Percentiles rank a stretch among this genome's conserved stretches.
phyloP scores from a whole-genome alignment of 2,113 vertebrate genomes.

The Ctenodactylus gundi region DNA sequence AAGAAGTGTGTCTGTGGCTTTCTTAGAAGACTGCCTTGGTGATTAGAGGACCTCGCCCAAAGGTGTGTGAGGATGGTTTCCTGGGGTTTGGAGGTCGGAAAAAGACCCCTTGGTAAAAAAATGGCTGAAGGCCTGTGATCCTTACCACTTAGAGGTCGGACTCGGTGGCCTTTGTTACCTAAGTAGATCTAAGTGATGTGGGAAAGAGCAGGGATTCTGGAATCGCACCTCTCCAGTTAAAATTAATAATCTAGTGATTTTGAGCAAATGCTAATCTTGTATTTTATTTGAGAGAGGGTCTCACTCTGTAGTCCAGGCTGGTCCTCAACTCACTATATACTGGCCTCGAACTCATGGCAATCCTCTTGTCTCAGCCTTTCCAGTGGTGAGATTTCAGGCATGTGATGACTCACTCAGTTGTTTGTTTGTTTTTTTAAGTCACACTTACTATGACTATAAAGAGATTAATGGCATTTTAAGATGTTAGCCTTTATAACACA shows the following conservation, averaged over 20 bases:
- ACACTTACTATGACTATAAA: constrained; percentile 21
- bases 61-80: neutral
- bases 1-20: neutral
- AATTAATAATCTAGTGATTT: neutral
- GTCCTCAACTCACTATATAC: no score
- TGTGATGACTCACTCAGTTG: no score
- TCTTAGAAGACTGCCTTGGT: neutral
- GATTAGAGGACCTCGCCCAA: neutral
- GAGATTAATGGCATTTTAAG: constrained; percentile 13
- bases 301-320: no score
- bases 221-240: neutral
- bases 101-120: neutral
- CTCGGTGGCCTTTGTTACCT: neutral
- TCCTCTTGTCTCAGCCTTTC: no score
- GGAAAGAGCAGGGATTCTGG: neutral
- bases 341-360: no score
- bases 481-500: constrained; percentile 25
- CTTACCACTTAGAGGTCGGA: neutral
- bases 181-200: neutral
- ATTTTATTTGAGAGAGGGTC: no score
- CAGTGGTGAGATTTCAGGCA: no score
- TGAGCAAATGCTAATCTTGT: neutral
- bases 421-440: constrained; percentile 5
- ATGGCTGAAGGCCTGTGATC: neutral
- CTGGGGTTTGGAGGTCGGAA: neutral